These are phyloP conservation scores for Eublepharis macularius DNA, from an alignment of 2,113 vertebrate genomes.

Conservation along the genomic window DNA sequence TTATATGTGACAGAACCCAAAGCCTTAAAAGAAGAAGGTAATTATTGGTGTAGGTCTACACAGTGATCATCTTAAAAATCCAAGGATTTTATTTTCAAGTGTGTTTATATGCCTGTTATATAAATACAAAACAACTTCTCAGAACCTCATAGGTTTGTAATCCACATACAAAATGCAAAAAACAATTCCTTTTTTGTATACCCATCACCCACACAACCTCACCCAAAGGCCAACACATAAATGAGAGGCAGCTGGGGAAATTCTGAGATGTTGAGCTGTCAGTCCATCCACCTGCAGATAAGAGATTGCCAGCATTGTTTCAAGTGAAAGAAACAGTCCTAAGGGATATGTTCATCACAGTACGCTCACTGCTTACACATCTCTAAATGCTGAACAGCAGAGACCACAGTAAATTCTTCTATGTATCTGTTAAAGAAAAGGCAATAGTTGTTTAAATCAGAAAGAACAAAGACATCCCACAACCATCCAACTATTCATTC, in stretches of 20 bases:
- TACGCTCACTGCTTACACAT: not conserved
- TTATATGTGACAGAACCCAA: slow-evolving; percentile 48
- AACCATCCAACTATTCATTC: slow-evolving; percentile 31
- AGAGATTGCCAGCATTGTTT: slow-evolving; percentile 30
- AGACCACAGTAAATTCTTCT: slow-evolving; percentile 25
- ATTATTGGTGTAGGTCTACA: slow-evolving; percentile 49
- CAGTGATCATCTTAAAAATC: not conserved
- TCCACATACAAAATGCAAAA: not conserved
- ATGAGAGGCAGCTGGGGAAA: slow-evolving; percentile 5
- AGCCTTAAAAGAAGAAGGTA: slow-evolving; percentile 55
- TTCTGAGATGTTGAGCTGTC: slow-evolving; percentile 4
- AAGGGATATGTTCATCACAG: slow-evolving; percentile 34
- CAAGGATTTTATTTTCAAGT: not conserved
- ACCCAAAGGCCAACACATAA: slow-evolving; percentile 1
- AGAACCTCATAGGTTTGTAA: not conserved
- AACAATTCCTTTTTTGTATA: not conserved
- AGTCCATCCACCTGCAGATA: slow-evolving; percentile 45
- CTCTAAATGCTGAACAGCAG: slow-evolving; percentile 15
- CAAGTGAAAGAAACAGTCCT: slow-evolving; percentile 21
- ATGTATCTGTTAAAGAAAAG: not conserved
- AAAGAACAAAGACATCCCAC: slow-evolving; percentile 32
- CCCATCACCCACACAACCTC: not conserved
- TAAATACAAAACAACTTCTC: not conserved
- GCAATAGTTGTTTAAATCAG: not conserved
- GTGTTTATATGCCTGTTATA: not conserved